These are phyloP conservation scores for Balanococcus diminutus DNA, from an alignment of 2,888 invertebrate genomes.

Conservation along the genomic window DNA sequence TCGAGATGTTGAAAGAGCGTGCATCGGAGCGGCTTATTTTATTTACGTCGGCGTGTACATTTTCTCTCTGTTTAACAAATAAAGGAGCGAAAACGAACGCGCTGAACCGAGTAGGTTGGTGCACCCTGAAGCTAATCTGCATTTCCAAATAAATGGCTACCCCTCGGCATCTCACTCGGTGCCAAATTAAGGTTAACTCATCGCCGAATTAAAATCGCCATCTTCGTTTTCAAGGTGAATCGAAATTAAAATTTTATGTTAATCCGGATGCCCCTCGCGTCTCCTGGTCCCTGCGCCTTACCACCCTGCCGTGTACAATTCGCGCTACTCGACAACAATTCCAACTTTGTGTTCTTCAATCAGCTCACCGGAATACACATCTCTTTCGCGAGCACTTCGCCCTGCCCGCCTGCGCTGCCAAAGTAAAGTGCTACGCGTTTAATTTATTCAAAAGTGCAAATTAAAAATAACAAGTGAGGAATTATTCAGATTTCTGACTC, in stretches of 20 bases:
- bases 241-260: slow-evolving; percentile 30
- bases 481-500: neutral
- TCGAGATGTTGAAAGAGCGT: neutral
- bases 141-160: neutral
- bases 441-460: slow-evolving; percentile 22
- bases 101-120: too few species aligned
- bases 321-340: slow-evolving; percentile 10
- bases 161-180: neutral
- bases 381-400: neutral
- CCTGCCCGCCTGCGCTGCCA: neutral
- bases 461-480: slow-evolving; percentile 22
- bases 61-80: neutral
- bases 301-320: neutral
- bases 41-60: neutral
- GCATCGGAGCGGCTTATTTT: neutral
- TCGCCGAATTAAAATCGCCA: slow-evolving; percentile 9
- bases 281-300: neutral
- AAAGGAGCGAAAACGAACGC: neutral
- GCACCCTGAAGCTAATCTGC: neutral
- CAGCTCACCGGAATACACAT: slow-evolving; percentile 11
- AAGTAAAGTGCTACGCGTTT: slow-evolving; percentile 1
- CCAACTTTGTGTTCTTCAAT: slow-evolving; percentile 15
- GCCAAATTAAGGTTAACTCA: slow-evolving; percentile 16
- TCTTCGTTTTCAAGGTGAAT: slow-evolving; percentile 28
- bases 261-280: neutral